Base-by-base conservation (phyloP, 1,140 invertebrate species). In the Pseudomyrmex sp. region DNA sequence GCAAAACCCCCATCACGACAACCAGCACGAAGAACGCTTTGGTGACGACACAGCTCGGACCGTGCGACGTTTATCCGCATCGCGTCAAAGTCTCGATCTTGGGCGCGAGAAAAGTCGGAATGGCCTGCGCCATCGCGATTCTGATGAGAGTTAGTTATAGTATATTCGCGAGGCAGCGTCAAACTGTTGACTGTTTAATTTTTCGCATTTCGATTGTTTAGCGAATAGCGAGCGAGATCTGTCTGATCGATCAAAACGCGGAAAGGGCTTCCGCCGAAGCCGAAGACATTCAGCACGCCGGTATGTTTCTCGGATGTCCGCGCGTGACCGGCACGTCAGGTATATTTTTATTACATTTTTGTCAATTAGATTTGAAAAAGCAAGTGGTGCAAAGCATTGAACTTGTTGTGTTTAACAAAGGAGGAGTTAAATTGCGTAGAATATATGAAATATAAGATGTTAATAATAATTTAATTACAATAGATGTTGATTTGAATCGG, bases 1-100 rank as follows among this genome's bases (percentile, higher is more conserved):
- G 79, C 0, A 58, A 74, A 76, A 26, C 23, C 0, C 75, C 79
- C 48, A 80, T 88, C 56, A 72, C 75, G 46, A 85, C 83, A 18
- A 92, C 92, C 35, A 92, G 88, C 20, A 93, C 92, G 62, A 93
- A 91, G 89, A 93, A 92, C 84, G 92, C 92, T 77, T 85, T 93
- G 85, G 92, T 93, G 90, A 90, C 89, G 66, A 91, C 88, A 20
- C 89, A 90, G 52, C 82, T 92, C 35, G 90, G 88, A 56, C 89
- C 87, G 26, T 90, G 88, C 72, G 92, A 92, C 54, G 86, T 74
- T 56, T 90, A 91, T 89, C 91, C 92, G 44, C 88, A 91, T 76
- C 83, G 89, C 52, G 69, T 91, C 58, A 93, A 93, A 84, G 88
- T 93, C 75, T 92, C 92, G 74, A 92, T 93, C 82, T 79, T 93